Conservation (phyloP, 2,797 vertebrate species). For the Anguilla megastoma region DNA sequence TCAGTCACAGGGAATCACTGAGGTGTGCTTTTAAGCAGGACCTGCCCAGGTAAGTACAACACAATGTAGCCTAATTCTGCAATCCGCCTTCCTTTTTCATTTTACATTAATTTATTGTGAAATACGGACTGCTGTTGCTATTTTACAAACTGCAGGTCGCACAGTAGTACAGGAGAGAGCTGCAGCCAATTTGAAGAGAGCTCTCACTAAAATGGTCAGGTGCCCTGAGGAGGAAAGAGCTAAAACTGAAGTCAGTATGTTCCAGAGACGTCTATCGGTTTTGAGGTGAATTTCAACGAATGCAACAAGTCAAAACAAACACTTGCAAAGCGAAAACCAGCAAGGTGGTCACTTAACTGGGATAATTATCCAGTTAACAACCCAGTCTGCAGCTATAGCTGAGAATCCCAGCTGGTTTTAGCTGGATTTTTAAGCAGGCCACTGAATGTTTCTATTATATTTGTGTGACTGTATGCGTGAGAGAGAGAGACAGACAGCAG, state of each 20-base stretch:
- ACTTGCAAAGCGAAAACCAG: too few species aligned
- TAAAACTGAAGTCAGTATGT: too few species aligned
- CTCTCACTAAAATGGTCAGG: not conserved
- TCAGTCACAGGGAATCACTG: not conserved
- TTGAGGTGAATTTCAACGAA: too few species aligned
- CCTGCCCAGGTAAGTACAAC: not conserved
- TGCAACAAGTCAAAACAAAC: too few species aligned
- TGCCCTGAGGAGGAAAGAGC: too few species aligned
- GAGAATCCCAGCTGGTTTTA: too few species aligned
- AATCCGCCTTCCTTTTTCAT: not conserved
- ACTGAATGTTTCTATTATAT: not conserved
- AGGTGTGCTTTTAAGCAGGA: not conserved
- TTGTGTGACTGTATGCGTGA: not conserved
- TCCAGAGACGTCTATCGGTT: too few species aligned
- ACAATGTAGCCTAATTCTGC: not conserved
- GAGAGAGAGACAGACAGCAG: not conserved
- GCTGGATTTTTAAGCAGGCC: too few species aligned
- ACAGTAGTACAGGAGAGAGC: not conserved
- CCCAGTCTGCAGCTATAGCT: too few species aligned
- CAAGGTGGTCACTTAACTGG: too few species aligned
- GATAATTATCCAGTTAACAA: too few species aligned
- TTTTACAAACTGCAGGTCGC: not conserved
- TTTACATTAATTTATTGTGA: not conserved
- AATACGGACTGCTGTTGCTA: not conserved
- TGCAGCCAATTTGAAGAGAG: not conserved